Evolutionary conservation across 2,113 vertebrate species (phyloP), one percentile per base, ranked within the genome.

Genomic region (Gambusia holbrooki): DNA sequence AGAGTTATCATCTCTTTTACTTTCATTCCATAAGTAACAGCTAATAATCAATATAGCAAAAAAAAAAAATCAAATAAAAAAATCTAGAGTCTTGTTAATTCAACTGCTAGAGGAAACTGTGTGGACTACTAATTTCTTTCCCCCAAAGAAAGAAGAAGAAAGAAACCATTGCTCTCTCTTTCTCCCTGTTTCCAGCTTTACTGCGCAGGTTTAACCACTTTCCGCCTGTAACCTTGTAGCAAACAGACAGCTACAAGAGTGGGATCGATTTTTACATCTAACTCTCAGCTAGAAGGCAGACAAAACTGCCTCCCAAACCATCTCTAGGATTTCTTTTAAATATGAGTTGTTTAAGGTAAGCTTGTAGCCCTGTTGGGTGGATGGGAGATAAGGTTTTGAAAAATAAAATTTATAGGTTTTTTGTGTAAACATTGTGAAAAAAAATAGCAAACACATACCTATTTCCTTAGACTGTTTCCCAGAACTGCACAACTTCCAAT

Each of bases 401-500:
- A 25, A 58, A 58, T n/a, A n/a, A 2, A 54, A 54, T 54, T 7
- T n/a, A 2, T n/a, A 54, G 19, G 22, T 54, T 54, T 17, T 48
- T 15, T 48, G 45, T 48, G 45, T 48, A 48, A 17, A 48, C 45
- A 48, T 19, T 1, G 17, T 48, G 10, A 11, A 54, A 54, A 58
- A n/a, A 22, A 10, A 58, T 22, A 58, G 22, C 2, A 58, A 58
- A 58, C 51, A 58, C 6, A 54, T 4, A 25, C 8, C 7, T 58
- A 58, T 22, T 19, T 22, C 25, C 19, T 22, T 51, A 27, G 9
- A 17, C 29, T 64, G 62, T 77, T 80, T 30, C 51, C 54, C 60
- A 4, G 37, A 25, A 84, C 69, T 58, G 29, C 76, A 81, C 35
- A 80, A 69, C 73, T n/a, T 28, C 22, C 15, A 71, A 0, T 8